Evolutionary conservation across 2,113 vertebrate species (phyloP).

Genomic region (Natator depressus): DNA sequence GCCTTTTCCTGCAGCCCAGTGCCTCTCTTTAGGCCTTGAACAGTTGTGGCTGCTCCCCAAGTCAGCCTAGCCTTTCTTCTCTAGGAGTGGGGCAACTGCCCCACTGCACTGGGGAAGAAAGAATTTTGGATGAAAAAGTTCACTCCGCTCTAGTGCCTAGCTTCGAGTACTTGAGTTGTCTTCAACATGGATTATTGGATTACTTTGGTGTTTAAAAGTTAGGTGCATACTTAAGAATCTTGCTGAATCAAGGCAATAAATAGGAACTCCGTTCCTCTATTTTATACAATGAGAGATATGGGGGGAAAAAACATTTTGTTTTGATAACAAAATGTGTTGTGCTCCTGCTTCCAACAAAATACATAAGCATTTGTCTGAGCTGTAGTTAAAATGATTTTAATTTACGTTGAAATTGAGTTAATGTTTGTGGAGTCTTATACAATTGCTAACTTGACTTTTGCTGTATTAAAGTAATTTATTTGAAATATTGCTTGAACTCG

Average conservation of each 20-base stretch:
- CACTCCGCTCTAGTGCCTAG: background rate
- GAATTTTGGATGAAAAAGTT: background rate
- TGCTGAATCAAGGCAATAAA: background rate
- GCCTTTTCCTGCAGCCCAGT: too few relatives aligned
- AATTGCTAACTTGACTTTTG: background rate
- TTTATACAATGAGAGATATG: background rate
- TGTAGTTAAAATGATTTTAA: background rate
- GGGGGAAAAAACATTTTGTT: background rate
- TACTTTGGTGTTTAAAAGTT: background rate
- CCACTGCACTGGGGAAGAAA: background rate
- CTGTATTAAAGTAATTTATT: background rate
- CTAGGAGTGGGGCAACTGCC: too few relatives aligned
- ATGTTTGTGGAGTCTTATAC: background rate
- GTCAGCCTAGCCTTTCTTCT: too few relatives aligned
- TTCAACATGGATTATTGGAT: too few relatives aligned
- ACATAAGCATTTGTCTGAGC: background rate
- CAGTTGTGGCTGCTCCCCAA: too few relatives aligned
- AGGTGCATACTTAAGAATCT: background rate
- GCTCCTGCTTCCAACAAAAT: background rate
- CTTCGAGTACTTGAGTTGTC: too few relatives aligned
- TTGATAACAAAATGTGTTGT: background rate
- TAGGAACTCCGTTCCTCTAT: background rate
- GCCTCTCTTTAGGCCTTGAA: too few relatives aligned
- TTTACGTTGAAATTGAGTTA: background rate
- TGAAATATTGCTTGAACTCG: background rate